Evolutionary conservation across 2,113 vertebrate genomes (phyloP), one percentile per base, ranked within the genome.

Genomic region (Enhydra lutris): DNA sequence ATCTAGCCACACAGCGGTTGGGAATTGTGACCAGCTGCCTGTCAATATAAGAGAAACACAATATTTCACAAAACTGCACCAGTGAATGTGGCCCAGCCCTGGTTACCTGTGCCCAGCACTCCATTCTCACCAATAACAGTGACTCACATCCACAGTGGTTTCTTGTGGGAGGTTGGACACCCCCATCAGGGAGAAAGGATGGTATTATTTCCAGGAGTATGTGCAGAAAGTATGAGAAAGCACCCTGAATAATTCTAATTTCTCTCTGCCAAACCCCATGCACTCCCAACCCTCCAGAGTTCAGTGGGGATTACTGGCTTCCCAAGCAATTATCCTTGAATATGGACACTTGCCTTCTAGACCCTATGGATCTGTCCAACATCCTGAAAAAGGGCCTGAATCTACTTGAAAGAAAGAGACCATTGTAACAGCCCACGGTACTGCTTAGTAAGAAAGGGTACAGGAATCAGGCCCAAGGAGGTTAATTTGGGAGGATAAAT

Each of bases 31-130:
- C 11, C 24, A 36, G 52, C 26, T 74, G 2, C 10, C 52, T 2
- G 0, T 50, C 14, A 7, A 6, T 0, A 1, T 1, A 26, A 29
- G 18, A n/a, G 34, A n/a, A n/a, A 12, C 29, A 7, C 1, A 11
- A 29, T 47, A 15, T 31, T 7, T 29, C 42, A 17, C 23, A 24
- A 7, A 1, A 2, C 7, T 63, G 39, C 7, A 5, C 39, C 17
- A 1, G 11, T 29, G 5, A 21, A 12, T 8, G 14, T 18, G 15
- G 20, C 50, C 50, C 4, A 6, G 45, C 15, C 4, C 29, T 50
- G 7, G 45, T 45, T 2, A 24, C 20, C 57, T 76, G 36, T 3
- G 21, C n/a, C 50, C n/a, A 55, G 67, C 67, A 39, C 67, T 74
- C 42, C 21, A 11, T 52, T 45, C 11, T n/a, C 42, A 24, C 8